phyloP scores from a whole-genome alignment of 2,888 invertebrate species.

The Tetragonula carbonaria region DNA sequence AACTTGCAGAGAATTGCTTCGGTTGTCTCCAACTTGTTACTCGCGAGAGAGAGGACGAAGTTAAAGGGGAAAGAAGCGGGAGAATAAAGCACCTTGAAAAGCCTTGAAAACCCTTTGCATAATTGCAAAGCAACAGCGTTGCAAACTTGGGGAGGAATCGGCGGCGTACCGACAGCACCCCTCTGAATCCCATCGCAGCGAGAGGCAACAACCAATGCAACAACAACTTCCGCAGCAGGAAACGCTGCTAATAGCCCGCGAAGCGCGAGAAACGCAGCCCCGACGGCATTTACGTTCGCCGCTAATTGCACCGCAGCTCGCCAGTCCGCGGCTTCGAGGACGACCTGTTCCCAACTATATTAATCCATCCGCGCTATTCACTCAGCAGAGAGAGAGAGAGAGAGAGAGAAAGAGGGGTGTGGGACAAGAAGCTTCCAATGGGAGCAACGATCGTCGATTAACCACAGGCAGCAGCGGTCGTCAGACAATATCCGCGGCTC shows the following conservation, averaged over 20 bases:
- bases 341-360: constrained; percentile 28
- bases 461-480: constrained; percentile 31
- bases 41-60: too few species aligned
- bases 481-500: constrained; percentile 55
- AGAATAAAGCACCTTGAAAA: too few species aligned
- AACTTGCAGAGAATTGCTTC: not conserved
- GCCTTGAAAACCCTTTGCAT: too few species aligned
- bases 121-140: not conserved
- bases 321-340: constrained; percentile 15
- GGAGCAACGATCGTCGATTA: constrained; percentile 52
- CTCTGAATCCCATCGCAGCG: not conserved
- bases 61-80: too few species aligned
- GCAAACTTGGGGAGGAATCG: not conserved
- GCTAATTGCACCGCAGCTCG: constrained; percentile 37
- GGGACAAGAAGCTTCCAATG: constrained; percentile 40
- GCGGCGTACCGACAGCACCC: not conserved
- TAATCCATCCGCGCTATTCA: constrained; percentile 26
- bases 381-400: not conserved
- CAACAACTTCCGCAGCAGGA: not conserved
- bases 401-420: not conserved
- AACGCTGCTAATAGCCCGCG: constrained; percentile 2
- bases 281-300: constrained; percentile 25
- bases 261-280: constrained; percentile 14
- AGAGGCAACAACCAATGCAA: not conserved
- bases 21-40: too few species aligned